Evolutionary conservation across 2,113 vertebrate genomes (phyloP).

Genomic region (Nyctereutes procyonoides): DNA sequence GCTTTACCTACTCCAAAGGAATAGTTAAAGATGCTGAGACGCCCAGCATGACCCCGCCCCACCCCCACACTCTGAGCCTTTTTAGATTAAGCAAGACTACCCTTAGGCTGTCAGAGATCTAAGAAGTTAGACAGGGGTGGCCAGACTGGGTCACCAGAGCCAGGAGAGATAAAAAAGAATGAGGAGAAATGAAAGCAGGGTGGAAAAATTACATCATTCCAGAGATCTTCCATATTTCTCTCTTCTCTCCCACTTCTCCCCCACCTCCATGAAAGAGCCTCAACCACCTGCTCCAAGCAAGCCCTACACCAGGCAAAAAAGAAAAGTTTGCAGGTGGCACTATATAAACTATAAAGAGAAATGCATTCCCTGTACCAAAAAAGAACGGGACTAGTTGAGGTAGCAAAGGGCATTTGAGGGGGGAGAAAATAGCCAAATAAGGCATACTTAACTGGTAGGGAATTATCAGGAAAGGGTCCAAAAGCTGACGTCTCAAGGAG

Average conservation of each 20-base stretch:
- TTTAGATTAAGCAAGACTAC: slow-evolving; percentile 9
- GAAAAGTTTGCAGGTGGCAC: slow-evolving; percentile 24
- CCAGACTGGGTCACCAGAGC: not conserved
- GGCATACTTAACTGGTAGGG: slow-evolving; percentile 83
- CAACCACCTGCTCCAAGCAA: not conserved
- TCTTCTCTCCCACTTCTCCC: not conserved
- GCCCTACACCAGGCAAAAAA: slow-evolving; percentile 18
- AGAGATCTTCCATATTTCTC: slow-evolving; percentile 17
- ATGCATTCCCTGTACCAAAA: slow-evolving; percentile 33
- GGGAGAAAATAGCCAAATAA: slow-evolving; percentile 94
- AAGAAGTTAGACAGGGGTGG: slow-evolving; percentile 27
- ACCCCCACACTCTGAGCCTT: not conserved
- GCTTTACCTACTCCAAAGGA: slow-evolving; percentile 53
- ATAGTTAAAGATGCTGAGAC: slow-evolving; percentile 40
- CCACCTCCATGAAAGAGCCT: not conserved
- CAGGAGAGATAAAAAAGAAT: slow-evolving; percentile 50
- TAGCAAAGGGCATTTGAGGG: not conserved
- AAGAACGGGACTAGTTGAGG: slow-evolving; percentile 20
- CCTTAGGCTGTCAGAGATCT: slow-evolving; percentile 48
- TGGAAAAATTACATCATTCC: slow-evolving; percentile 64
- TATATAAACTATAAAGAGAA: slow-evolving; percentile 46
- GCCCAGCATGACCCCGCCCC: not conserved
- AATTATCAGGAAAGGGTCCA: slow-evolving; percentile 92
- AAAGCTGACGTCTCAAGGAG: slow-evolving; percentile 92
- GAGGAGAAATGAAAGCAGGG: slow-evolving; percentile 50